A percentile compares a stretch with the other conserved stretches of the same genome.
phyloP scores from a whole-genome alignment of 1,140 invertebrate species.

The Asobara japonica region DNA sequence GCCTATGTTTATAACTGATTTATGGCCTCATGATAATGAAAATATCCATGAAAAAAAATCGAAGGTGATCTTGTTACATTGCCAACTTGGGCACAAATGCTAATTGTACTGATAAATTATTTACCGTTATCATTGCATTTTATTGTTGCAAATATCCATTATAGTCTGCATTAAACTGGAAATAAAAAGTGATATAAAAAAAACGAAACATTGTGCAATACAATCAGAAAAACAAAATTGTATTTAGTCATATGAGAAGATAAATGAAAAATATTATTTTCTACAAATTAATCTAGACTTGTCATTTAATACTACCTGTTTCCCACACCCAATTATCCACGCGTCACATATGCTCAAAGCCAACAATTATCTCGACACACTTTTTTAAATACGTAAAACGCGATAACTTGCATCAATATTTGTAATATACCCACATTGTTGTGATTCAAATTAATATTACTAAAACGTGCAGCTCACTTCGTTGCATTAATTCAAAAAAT shows the following conservation, averaged over 20 bases:
- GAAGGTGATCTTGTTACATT: neutral
- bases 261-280: neutral
- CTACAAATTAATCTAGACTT: neutral
- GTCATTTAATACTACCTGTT: neutral
- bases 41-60: slow-evolving; percentile 1
- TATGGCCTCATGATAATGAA: neutral
- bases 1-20: neutral
- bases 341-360: neutral
- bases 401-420: neutral
- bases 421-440: neutral
- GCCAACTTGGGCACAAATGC: neutral
- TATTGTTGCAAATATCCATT: neutral
- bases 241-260: neutral
- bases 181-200: neutral
- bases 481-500: neutral
- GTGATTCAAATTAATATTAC: neutral
- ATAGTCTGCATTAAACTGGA: neutral
- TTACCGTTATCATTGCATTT: neutral
- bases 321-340: neutral
- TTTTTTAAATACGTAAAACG: neutral
- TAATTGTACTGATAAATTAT: neutral
- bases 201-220: no score
- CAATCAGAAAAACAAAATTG: neutral
- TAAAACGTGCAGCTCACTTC: neutral
- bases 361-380: neutral